Percentiles rank a stretch among this genome's conserved stretches.
These are phyloP conservation scores for Cosmia pyralina DNA, from an alignment of 2,888 invertebrate genomes.

Conservation along the genomic window DNA sequence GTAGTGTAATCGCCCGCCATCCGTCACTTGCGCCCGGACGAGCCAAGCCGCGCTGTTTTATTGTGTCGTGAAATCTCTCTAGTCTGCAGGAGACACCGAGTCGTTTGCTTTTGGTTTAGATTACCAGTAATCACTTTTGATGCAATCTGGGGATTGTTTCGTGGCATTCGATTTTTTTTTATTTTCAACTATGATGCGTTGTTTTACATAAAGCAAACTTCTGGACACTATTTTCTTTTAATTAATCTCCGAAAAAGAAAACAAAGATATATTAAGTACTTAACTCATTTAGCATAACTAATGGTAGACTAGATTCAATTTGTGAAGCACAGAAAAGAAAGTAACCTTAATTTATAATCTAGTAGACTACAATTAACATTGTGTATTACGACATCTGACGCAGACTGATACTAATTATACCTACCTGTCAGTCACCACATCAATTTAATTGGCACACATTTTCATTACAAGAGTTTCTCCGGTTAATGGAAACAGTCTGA, in stretches of 20 bases:
- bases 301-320: not conserved
- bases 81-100: constrained; percentile 19
- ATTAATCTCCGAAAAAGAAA: not conserved
- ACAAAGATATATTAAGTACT: not conserved
- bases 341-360: not conserved
- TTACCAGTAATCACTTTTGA: constrained; percentile 21
- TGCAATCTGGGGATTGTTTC: constrained; percentile 18
- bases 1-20: constrained; percentile 45
- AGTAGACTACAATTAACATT: constrained; percentile 1
- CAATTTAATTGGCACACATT: not conserved
- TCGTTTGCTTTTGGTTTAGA: constrained; percentile 33
- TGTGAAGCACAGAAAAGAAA: not conserved
- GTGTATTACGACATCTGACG: not conserved
- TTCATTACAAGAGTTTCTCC: not conserved
- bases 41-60: constrained; percentile 29
- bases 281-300: not conserved
- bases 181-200: not conserved
- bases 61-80: constrained; percentile 38
- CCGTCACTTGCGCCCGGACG: constrained; percentile 46
- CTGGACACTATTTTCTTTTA: not conserved
- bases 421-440: not conserved
- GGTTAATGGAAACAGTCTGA: not conserved
- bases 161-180: not conserved
- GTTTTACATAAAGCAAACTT: constrained; percentile 1
- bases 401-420: not conserved